These are phyloP conservation scores for Metellina segmentata DNA, from an alignment of 2,888 invertebrate species.

Conservation along the genomic window DNA sequence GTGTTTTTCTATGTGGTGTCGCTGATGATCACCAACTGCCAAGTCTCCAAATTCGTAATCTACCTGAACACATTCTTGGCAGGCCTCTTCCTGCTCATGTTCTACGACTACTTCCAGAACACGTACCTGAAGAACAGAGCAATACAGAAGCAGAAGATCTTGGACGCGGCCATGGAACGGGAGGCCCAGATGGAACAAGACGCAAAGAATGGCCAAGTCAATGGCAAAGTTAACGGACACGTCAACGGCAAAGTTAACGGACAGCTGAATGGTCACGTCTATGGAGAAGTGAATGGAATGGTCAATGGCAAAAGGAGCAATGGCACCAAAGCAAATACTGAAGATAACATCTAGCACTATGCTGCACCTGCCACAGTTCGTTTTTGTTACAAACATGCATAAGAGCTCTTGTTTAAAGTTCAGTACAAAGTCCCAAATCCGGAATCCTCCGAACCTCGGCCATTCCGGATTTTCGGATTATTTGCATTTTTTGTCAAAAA, in stretches of 20 bases:
- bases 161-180: conserved; percentile 23
- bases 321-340: too few relatives aligned
- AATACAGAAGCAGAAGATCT: conserved; percentile 31
- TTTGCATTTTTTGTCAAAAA: too few relatives aligned
- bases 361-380: too few relatives aligned
- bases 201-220: too few relatives aligned
- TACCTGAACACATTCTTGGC: conserved; percentile 70
- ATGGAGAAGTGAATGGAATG: neutral
- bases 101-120: conserved; percentile 72
- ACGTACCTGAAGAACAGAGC: conserved; percentile 69
- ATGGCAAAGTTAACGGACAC: neutral
- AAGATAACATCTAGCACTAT: too few relatives aligned
- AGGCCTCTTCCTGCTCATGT: conserved; percentile 70
- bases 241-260: neutral
- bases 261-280: neutral
- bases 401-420: too few relatives aligned
- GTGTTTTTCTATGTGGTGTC: conserved; percentile 68
- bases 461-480: too few relatives aligned
- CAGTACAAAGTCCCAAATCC: too few relatives aligned
- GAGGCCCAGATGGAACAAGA: neutral
- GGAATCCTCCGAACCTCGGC: too few relatives aligned
- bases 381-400: too few relatives aligned
- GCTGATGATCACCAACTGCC: conserved; percentile 61
- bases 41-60: conserved; percentile 73
- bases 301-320: too few relatives aligned